Evolutionary conservation across 2,888 invertebrate species (phyloP), one percentile per base, ranked within the genome.

Genomic region (Ryuthela nishihirai): DNA sequence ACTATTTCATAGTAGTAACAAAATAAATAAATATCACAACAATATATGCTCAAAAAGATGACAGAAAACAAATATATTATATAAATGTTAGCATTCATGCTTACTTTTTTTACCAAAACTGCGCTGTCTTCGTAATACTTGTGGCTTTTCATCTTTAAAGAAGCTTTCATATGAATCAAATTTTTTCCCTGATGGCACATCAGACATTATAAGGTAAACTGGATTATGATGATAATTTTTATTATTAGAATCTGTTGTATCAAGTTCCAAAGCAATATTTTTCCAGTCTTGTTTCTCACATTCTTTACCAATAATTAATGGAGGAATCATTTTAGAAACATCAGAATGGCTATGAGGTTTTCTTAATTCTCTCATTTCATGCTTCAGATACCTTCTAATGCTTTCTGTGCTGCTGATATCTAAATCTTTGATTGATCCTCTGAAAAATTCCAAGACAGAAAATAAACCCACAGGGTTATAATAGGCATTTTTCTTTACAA

Each of bases 261-360:
- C 35, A 3, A 50, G 38, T 25, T 48, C 48, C 20, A 41, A 21
- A 7, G 54, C 25, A 21, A 49, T 35, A 42, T 48, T 54, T 24
- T 53, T 53, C 50, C 46, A 60, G 20, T 47, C 46, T 5, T 42
- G 26, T 36, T 45, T 46, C 12, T 32, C 18, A 36, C 24, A 48
- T n/a, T 44, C 38, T 25, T 62, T 49, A 5, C 53, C 50, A 9
- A 50, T 35, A n/a, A 43, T 32, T 7, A 43, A 18, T 0, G 54
- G 32, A 2, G 64, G 64, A 9, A 64, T 58, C 64, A 64, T 64
- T 42, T 59, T 58, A 9, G 64, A 40, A 3, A 64, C 52, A 39
- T 64, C 64, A 6, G 64, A 64, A 1, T 52, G 59, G 18, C 64
- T 62, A n/a, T 62, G 54, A 10, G 26, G 62, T 17, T 52, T 55